These are phyloP conservation scores for Panulirus ornatus DNA, from an alignment of 1,140 invertebrate species.

Conservation along the genomic window DNA sequence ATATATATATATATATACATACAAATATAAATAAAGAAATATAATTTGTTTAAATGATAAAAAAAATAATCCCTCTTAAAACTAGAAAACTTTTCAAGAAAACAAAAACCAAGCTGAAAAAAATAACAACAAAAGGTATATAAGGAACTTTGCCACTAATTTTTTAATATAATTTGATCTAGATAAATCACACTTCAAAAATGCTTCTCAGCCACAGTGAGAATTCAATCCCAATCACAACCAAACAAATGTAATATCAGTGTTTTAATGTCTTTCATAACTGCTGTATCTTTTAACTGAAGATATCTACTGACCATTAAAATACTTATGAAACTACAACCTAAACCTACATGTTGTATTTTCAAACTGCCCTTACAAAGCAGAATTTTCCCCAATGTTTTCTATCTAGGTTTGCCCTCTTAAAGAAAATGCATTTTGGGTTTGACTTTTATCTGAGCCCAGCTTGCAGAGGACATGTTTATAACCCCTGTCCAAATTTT, in stretches of 20 bases:
- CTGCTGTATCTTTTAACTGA: constrained; percentile 6
- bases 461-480: too few species aligned
- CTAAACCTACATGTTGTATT: constrained; percentile 13
- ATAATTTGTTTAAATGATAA: neutral
- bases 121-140: neutral
- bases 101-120: too few species aligned
- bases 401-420: too few species aligned
- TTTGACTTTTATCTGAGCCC: too few species aligned
- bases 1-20: constrained; percentile 5
- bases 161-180: too few species aligned
- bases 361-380: constrained; percentile 13
- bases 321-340: constrained; percentile 10
- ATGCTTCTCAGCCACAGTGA: neutral
- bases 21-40: neutral
- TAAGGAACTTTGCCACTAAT: neutral
- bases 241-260: constrained; percentile 12
- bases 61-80: neutral
- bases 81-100: too few species aligned
- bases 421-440: too few species aligned
- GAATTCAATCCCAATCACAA: neutral
- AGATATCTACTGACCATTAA: constrained; percentile 33
- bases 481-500: too few species aligned
- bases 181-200: too few species aligned
- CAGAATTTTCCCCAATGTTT: neutral
- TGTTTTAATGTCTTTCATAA: constrained; percentile 18